Evolutionary conservation across 2,797 vertebrate genomes (phyloP).

Genomic region (Propithecus perrieri): DNA sequence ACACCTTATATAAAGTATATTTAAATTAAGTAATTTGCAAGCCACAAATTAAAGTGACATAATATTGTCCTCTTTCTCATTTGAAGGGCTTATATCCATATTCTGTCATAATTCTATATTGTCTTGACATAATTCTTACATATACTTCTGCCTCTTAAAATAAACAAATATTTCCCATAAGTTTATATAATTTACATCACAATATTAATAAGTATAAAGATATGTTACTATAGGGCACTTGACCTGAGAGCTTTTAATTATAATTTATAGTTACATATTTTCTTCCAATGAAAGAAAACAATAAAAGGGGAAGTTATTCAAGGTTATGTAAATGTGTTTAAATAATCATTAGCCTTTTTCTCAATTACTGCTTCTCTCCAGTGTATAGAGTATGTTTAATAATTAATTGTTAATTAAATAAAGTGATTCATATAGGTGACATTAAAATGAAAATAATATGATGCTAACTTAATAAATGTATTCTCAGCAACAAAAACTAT

Average conservation of each 20-base stretch:
- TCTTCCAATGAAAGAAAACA: background rate
- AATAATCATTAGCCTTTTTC: background rate
- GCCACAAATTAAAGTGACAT: background rate
- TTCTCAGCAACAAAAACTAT: background rate
- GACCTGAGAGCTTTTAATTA: background rate
- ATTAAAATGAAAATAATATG: background rate
- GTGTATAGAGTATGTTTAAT: background rate
- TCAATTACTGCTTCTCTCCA: background rate
- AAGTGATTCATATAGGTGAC: background rate
- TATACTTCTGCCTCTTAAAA: background rate
- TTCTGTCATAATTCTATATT: background rate
- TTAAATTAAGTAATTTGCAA: background rate
- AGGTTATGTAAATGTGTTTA: background rate
- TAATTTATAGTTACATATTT: background rate
- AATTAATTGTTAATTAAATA: background rate
- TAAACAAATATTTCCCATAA: background rate
- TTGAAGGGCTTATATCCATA: background rate
- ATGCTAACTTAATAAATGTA: background rate
- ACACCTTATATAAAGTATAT: background rate
- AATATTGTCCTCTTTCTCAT: background rate
- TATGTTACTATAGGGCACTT: background rate
- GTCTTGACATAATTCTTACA: background rate
- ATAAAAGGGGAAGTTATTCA: background rate
- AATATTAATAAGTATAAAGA: background rate
- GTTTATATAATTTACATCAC: background rate